phyloP scores from a whole-genome alignment of 2,113 vertebrate species.

The Aegithalos caudatus region DNA sequence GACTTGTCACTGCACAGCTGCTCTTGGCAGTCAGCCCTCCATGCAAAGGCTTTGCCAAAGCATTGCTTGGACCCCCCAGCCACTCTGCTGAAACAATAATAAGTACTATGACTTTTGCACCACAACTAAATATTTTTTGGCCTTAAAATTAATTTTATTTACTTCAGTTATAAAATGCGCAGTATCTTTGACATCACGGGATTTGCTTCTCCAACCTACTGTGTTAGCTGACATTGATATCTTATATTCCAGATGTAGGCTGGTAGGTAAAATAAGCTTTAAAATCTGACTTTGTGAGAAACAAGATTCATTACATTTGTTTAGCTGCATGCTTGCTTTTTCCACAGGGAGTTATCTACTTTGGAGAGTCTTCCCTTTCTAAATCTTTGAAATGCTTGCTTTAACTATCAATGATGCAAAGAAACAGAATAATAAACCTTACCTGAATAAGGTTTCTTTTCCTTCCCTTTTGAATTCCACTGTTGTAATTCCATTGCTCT shows the following conservation, averaged over 20 bases:
- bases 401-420: background rate
- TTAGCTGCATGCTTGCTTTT: background rate
- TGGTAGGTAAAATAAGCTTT: background rate
- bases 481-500: background rate
- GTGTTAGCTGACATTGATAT: background rate
- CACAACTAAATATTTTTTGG: background rate
- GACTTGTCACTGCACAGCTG: constrained; percentile 26
- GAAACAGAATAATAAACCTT: background rate
- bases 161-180: background rate
- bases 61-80: background rate
- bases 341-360: background rate
- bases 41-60: background rate
- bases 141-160: background rate
- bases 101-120: background rate
- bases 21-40: constrained; percentile 30
- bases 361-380: background rate
- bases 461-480: background rate
- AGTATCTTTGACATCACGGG: background rate
- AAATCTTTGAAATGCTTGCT: background rate
- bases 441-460: background rate
- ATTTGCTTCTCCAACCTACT: background rate
- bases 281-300: background rate
- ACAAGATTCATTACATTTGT: background rate
- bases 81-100: background rate
- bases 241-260: background rate